These are phyloP conservation scores for Anarhynchus alexandrinus DNA, from an alignment of 2,113 vertebrate species.

Conservation along the genomic window DNA sequence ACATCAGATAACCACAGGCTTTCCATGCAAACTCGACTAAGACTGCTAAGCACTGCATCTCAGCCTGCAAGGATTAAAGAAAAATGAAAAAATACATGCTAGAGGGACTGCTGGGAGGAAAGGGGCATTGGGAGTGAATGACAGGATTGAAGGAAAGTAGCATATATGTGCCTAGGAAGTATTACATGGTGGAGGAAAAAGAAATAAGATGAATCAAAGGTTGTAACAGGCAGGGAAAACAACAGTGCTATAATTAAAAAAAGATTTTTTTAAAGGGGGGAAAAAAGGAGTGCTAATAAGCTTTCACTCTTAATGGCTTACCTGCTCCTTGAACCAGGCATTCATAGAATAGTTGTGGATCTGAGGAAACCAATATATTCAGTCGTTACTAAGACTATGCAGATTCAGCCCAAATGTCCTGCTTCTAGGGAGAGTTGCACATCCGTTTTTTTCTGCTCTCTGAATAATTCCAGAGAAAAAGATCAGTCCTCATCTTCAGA, in stretches of 20 bases:
- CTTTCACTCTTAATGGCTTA: background rate
- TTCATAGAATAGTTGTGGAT: background rate
- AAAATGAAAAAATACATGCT: background rate
- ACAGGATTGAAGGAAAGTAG: background rate
- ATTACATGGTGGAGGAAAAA: background rate
- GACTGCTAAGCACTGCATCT: background rate
- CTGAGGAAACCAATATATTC: background rate
- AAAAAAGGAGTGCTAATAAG: background rate
- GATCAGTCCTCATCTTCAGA: background rate
- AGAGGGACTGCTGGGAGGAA: background rate
- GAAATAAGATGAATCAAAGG: background rate
- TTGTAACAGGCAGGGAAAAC: background rate
- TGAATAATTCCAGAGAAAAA: background rate
- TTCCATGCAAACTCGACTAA: background rate
- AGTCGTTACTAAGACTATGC: background rate
- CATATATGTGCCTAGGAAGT: background rate
- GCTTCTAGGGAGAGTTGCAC: background rate
- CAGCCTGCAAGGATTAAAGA: background rate
- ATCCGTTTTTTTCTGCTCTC: background rate
- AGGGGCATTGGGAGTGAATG: background rate
- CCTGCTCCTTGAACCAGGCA: background rate
- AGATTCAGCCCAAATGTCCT: background rate
- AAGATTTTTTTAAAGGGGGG: fast-evolving
- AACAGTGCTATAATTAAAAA: background rate
- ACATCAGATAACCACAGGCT: background rate